Evolutionary conservation across 2,113 vertebrate genomes (phyloP).

Genomic region (Noctilio leporinus): DNA sequence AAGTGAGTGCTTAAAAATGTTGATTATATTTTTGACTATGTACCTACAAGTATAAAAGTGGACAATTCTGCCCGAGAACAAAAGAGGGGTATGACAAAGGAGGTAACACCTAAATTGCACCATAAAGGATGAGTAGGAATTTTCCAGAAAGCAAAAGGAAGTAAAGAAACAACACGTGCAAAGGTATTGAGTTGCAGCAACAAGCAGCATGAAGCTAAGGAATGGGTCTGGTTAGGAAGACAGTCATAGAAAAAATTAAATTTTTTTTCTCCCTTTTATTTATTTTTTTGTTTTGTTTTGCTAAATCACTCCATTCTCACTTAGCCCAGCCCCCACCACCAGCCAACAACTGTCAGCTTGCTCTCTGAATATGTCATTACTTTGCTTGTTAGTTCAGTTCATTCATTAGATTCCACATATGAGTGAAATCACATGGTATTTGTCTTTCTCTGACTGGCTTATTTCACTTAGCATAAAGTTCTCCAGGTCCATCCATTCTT

Average conservation of each 20-base stretch:
- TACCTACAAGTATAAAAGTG: neutral
- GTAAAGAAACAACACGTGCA: neutral
- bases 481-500: too few relatives aligned
- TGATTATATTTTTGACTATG: neutral
- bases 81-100: neutral
- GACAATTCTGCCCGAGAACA: neutral
- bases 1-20: neutral
- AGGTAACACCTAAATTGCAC: neutral
- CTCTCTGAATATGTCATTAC: too few relatives aligned
- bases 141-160: neutral
- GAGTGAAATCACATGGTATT: too few relatives aligned
- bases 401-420: too few relatives aligned
- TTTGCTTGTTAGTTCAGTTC: too few relatives aligned
- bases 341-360: too few relatives aligned
- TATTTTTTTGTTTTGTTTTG: too few relatives aligned
- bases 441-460: too few relatives aligned
- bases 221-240: neutral
- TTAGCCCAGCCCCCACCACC: too few relatives aligned
- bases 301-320: too few relatives aligned
- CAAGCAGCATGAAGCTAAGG: neutral
- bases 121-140: neutral
- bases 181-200: neutral
- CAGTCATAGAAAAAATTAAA: neutral
- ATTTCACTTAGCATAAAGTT: too few relatives aligned
- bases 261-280: neutral